phyloP scores from a whole-genome alignment of 2,113 vertebrate species.

The Pygoscelis antarcticus region DNA sequence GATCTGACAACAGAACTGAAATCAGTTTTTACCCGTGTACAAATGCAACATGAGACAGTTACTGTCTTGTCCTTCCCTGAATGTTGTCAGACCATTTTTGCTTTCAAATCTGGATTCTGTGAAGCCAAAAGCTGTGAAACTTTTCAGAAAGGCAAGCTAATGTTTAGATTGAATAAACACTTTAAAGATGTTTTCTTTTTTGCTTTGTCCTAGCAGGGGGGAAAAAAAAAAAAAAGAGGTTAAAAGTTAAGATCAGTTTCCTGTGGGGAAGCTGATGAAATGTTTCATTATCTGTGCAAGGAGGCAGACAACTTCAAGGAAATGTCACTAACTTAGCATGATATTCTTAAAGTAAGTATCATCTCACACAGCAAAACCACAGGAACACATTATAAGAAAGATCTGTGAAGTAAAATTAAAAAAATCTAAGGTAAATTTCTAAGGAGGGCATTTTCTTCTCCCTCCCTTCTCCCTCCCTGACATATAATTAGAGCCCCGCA shows the following conservation, averaged over 20 bases:
- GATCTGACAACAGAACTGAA: background rate
- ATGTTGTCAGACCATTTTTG: background rate
- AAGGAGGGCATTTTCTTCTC: slow-evolving; percentile 10
- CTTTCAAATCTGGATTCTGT: background rate
- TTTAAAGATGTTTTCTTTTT: slow-evolving; percentile 29
- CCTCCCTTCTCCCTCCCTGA: background rate
- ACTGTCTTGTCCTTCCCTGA: background rate
- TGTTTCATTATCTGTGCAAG: slow-evolving; percentile 60
- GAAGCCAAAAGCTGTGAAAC: background rate
- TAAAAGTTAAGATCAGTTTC: slow-evolving; percentile 64
- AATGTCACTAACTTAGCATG: slow-evolving; percentile 61
- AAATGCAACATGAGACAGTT: background rate
- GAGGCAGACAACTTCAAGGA: slow-evolving; percentile 41
- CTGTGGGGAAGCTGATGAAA: slow-evolving; percentile 65
- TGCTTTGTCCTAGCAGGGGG: slow-evolving; percentile 1
- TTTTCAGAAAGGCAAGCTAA: background rate
- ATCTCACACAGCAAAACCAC: background rate
- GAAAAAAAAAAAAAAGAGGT: background rate
- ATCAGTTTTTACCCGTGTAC: background rate
- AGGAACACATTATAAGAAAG: slow-evolving; percentile 36
- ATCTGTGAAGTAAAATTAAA: slow-evolving; percentile 20
- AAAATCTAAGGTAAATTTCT: slow-evolving; percentile 38
- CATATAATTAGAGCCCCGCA: background rate
- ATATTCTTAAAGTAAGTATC: slow-evolving; percentile 36
- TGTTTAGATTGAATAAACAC: background rate